A percentile compares a stretch with the other conserved stretches of the same genome.
phyloP scores from a whole-genome alignment of 1,140 invertebrate genomes.

The Procambarus clarkii region DNA sequence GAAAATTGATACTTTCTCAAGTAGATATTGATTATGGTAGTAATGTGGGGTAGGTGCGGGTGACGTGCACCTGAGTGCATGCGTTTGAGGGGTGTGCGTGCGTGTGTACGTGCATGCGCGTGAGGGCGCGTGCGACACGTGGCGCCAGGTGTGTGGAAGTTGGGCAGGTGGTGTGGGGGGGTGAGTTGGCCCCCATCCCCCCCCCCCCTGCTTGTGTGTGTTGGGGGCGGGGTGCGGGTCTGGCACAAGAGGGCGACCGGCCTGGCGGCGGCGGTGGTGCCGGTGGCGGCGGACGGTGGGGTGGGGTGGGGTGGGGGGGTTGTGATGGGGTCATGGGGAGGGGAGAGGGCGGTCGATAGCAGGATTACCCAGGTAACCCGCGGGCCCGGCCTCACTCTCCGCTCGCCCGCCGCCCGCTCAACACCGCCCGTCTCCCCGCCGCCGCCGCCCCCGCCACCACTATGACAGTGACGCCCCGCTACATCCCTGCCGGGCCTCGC shows the following conservation, averaged over 20 bases:
- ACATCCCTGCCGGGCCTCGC: too few species aligned
- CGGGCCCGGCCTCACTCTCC: constrained; percentile 59
- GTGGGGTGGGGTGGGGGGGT: constrained; percentile 9
- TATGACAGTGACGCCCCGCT: not conserved
- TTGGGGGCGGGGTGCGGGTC: constrained; percentile 1
- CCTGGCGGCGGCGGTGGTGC: too few species aligned
- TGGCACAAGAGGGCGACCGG: not conserved
- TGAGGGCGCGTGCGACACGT: constrained; percentile 67
- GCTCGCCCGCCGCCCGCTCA: constrained; percentile 32
- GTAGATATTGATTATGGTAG: not conserved
- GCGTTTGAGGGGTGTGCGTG: not conserved
- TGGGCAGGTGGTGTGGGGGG: constrained; percentile 38
- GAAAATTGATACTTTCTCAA: not conserved
- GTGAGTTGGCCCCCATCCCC: too few species aligned
- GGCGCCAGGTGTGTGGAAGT: constrained; percentile 62
- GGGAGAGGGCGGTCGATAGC: constrained; percentile 48
- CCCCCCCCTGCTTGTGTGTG: not conserved
- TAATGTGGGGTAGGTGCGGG: not conserved
- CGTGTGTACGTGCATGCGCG: constrained; percentile 16
- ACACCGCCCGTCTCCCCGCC: constrained; percentile 27
- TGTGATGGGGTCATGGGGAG: not conserved
- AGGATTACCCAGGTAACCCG: constrained; percentile 65
- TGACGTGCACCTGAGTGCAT: constrained; percentile 19
- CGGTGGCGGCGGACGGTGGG: constrained; percentile 23
- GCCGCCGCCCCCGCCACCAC: not conserved